phyloP scores from a whole-genome alignment of 2,797 vertebrate genomes.

The Crocodylus rhombifer region DNA sequence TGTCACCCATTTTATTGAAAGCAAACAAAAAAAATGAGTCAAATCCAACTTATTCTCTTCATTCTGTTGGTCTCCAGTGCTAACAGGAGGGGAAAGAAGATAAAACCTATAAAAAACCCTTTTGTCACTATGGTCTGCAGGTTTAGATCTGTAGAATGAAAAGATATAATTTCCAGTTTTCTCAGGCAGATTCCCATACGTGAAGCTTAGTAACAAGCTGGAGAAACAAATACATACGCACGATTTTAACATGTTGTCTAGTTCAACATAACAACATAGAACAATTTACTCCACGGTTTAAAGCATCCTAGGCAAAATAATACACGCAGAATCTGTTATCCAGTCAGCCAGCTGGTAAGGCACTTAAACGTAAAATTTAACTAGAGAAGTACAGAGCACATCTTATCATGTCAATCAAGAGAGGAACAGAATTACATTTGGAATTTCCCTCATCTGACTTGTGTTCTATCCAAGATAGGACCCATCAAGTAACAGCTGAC shows the following conservation, averaged over 20 bases:
- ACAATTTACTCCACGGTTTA: background rate
- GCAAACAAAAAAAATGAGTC: background rate
- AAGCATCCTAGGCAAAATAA: background rate
- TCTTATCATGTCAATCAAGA: background rate
- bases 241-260: background rate
- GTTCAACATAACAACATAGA: background rate
- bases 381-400: background rate
- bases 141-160: background rate
- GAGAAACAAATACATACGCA: background rate
- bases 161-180: background rate
- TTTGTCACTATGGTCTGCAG: background rate
- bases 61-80: background rate
- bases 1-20: conserved; percentile 12
- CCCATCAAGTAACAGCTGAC: background rate
- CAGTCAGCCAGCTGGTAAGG: background rate
- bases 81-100: background rate
- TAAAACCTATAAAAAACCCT: background rate
- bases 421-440: background rate
- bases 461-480: background rate
- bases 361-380: background rate
- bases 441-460: background rate
- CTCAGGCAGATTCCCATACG: background rate
- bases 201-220: background rate
- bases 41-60: background rate
- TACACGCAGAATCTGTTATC: background rate